Evolutionary conservation across 1,140 invertebrate genomes (phyloP).

Genomic region (Sarcophaga peregrina): DNA sequence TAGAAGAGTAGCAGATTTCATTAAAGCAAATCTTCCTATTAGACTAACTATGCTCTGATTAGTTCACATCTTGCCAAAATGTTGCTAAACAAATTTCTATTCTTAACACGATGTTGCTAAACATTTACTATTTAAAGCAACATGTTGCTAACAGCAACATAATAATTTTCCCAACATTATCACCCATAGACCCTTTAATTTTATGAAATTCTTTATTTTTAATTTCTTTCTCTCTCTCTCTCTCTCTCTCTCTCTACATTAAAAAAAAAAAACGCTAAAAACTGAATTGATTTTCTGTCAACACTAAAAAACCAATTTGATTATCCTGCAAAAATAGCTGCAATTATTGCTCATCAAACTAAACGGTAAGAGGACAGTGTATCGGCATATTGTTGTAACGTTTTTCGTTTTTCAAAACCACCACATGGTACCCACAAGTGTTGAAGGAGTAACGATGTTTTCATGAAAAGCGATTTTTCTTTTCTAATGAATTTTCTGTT

Average conservation of each 20-base stretch:
- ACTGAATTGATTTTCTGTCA: slow-evolving; percentile 16
- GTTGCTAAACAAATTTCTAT: no score
- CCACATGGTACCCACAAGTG: neutral
- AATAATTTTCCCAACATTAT: neutral
- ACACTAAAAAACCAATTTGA: slow-evolving; percentile 27
- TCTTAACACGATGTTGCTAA: no score
- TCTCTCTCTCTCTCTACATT: neutral
- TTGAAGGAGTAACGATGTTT: neutral
- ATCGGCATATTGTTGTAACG: no score
- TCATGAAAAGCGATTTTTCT: neutral
- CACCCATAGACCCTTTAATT: no score
- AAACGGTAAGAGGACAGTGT: neutral
- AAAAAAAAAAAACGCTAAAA: neutral
- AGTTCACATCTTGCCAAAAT: no score
- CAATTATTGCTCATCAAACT: neutral
- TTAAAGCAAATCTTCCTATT: no score
- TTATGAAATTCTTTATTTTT: neutral
- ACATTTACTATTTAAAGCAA: slow-evolving; percentile 48
- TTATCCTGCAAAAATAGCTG: neutral
- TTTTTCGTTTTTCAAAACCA: no score
- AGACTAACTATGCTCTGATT: no score
- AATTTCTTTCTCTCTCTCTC: no score
- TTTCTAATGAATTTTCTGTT: neutral
- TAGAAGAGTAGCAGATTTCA: no score
- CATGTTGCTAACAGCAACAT: slow-evolving; percentile 50